Conservation (phyloP, 2,113 vertebrate genomes). For the Falco punctatus region DNA sequence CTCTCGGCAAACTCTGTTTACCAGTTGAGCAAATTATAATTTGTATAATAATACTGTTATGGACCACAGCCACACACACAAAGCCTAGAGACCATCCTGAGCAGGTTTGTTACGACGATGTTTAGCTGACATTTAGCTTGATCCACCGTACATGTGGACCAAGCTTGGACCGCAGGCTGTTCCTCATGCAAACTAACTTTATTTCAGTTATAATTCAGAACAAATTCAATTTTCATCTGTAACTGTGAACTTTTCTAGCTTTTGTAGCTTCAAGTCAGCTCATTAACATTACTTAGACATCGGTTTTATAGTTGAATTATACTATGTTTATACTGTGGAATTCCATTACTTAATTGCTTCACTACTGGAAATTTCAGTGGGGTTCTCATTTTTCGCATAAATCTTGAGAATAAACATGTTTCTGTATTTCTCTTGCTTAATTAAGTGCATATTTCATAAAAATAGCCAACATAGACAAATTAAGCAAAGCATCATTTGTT, state of each 20-base stretch:
- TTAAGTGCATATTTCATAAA: conserved; percentile 57
- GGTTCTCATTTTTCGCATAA: conserved; percentile 63
- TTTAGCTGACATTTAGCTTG: neutral
- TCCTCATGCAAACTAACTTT: neutral
- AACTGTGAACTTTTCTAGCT: conserved; percentile 39
- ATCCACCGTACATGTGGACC: rapidly evolving
- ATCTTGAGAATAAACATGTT: conserved; percentile 49
- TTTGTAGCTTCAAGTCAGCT: conserved; percentile 57
- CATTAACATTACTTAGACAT: conserved; percentile 71
- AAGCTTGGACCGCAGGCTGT: neutral
- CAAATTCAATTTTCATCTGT: conserved; percentile 33
- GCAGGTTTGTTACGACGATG: no score
- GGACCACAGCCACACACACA: neutral
- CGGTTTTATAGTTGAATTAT: conserved; percentile 47
- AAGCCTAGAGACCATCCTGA: neutral
- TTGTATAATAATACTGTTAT: neutral
- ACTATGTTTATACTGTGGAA: conserved; percentile 57
- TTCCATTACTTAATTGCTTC: conserved; percentile 70
- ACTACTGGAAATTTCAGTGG: conserved; percentile 72
- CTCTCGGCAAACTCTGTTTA: neutral
- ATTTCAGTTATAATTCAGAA: neutral
- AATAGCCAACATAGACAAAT: conserved; percentile 31
- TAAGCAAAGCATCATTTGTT: conserved; percentile 5
- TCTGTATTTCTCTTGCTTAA: conserved; percentile 61
- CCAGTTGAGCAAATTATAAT: neutral